phyloP scores from a whole-genome alignment of 1,140 invertebrate genomes.

The Aphaenogaster ashmeadi region DNA sequence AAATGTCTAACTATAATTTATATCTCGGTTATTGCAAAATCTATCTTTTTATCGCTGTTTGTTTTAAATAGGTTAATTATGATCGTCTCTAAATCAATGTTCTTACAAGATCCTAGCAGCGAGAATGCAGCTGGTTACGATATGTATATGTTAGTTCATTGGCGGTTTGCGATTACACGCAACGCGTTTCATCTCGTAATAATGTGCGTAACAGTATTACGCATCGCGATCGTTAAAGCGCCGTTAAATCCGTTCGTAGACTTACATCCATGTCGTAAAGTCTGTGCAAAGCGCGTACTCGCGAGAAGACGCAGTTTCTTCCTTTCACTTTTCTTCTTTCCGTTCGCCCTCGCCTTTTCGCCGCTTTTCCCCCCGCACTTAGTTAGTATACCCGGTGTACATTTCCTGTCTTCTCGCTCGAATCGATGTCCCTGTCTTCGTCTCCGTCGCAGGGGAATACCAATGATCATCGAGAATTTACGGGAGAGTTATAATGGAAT shows the following conservation, averaged over 20 bases:
- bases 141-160: neutral
- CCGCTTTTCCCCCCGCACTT: constrained; percentile 1
- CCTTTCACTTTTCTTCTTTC: constrained; percentile 57
- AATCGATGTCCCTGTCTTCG: constrained; percentile 12
- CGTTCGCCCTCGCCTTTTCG: neutral
- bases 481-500: neutral
- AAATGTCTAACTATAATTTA: neutral
- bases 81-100: constrained; percentile 7
- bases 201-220: neutral
- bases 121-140: neutral
- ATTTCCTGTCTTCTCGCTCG: constrained; percentile 30
- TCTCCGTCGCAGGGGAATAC: constrained; percentile 19
- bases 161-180: neutral
- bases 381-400: neutral
- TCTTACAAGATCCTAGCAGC: neutral
- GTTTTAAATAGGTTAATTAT: constrained; percentile 1
- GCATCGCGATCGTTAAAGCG: constrained; percentile 27
- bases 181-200: neutral
- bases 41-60: neutral
- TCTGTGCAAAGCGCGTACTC: neutral
- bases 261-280: neutral
- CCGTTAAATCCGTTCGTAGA: constrained; percentile 18
- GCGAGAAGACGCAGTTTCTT: neutral
- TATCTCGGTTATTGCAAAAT: neutral
- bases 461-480: constrained; percentile 6